Base-by-base conservation (phyloP, 2,888 invertebrate genomes). In the Dysmachus trigonus region DNA sequence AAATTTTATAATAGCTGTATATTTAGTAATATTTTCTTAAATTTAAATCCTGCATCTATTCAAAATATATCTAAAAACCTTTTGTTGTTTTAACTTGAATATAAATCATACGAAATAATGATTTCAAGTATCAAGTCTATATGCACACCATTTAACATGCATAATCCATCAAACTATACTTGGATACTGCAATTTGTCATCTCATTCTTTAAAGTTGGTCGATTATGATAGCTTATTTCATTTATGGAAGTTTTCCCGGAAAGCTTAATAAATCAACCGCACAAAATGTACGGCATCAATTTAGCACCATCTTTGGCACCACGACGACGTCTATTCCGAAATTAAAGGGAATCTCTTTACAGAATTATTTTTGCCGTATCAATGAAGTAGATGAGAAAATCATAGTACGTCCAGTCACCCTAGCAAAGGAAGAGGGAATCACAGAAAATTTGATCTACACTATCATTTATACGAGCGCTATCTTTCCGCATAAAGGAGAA, bases 361-460 rank as follows among this genome's bases (percentile, higher is more conserved):
- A 62, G 62, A 62, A 62, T 62, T 62, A 62, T 62, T 62, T 62
- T 62, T 18, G 62, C 62, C 27, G 13, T 62, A 8, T 18, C 27
- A 13, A 62, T 62, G 62, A 62, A 62, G 22, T 47, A 47, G n/a
- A 47, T 62, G 62, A 62, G 62, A 62, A 62, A 62, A 62, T 27
- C 22, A 62, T 18, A 62, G 62, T 62, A 22, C 62, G 62, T 62
- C 62, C 62, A 62, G 62, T 62, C 62, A 62, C 18, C 10, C 62
- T 10, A 22, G 10, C 62, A 10, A 3, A 62, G 27, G 10, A 47
- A 62, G 62, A 22, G 7, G 62, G 62, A 62, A 62, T 62, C 62
- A 62, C 62, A 76, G 76, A 76, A 76, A 76, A 76, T 76, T 15
- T 22, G 76, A 76, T 76, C 76, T 76, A 74, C 30, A 77, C 27